Conservation (phyloP, 2,113 vertebrate genomes). For the Oenanthe melanoleuca region DNA sequence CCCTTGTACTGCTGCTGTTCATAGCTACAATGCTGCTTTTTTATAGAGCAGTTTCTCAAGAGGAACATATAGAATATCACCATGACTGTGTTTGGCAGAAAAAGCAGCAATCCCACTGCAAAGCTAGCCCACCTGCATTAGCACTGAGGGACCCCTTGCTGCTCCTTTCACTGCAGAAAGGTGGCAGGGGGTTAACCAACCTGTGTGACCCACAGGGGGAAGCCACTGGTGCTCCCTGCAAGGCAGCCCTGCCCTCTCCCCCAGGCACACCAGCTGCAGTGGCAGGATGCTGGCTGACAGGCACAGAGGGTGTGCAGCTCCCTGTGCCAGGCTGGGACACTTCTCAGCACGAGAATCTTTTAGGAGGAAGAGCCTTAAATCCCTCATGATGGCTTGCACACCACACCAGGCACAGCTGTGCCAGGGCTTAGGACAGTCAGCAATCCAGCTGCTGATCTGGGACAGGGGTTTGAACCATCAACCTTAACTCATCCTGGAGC, state of each 20-base stretch:
- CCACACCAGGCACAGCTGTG: neutral
- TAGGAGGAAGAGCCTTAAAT: neutral
- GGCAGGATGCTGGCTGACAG: neutral
- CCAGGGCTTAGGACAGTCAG: accelerated
- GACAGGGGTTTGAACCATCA: neutral
- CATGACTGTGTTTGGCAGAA: neutral
- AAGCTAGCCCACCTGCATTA: neutral
- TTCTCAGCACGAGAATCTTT: neutral
- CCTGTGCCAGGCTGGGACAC: neutral
- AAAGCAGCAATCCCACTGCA: neutral
- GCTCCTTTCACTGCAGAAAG: neutral
- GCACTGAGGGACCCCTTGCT: neutral
- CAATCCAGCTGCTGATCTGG: neutral
- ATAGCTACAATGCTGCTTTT: neutral
- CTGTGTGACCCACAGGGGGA: neutral
- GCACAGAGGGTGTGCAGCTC: neutral
- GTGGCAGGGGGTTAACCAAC: neutral
- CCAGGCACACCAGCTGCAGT: neutral
- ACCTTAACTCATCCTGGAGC: neutral
- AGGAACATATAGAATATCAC: neutral
- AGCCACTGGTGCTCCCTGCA: neutral
- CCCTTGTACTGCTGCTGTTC: neutral
- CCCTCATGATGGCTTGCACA: neutral
- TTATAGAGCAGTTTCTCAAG: neutral
- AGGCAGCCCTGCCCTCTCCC: neutral